phyloP scores from a whole-genome alignment of 2,888 invertebrate genomes.

The Gortyna flavago region DNA sequence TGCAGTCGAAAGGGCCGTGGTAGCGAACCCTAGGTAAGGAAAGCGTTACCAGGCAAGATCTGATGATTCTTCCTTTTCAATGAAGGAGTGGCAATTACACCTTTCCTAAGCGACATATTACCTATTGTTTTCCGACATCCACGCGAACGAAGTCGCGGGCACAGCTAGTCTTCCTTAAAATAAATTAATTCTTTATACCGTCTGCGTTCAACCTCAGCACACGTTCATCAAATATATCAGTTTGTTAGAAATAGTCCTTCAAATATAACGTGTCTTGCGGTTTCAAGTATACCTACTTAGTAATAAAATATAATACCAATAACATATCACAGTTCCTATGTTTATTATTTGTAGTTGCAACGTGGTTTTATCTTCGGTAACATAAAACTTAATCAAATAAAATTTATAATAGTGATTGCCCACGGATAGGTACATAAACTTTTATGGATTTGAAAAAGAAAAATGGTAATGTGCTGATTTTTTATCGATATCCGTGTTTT shows the following conservation, averaged over 20 bases:
- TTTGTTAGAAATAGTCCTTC: slow-evolving; percentile 55
- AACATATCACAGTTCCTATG: slow-evolving; percentile 17
- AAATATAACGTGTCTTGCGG: slow-evolving; percentile 62
- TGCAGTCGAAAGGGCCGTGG: too few species aligned
- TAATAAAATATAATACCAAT: slow-evolving; percentile 47
- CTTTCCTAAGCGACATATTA: too few species aligned
- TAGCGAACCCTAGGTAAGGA: too few species aligned
- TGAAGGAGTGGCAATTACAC: too few species aligned
- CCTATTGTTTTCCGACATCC: too few species aligned
- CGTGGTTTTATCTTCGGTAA: slow-evolving; percentile 24
- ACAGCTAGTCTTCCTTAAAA: slow-evolving; percentile 59
- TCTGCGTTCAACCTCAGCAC: slow-evolving; percentile 40
- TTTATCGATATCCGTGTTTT: too few species aligned
- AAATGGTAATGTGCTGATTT: slow-evolving; percentile 51
- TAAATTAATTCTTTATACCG: slow-evolving; percentile 39
- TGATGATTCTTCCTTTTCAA: too few species aligned
- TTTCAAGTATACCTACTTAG: slow-evolving; percentile 26
- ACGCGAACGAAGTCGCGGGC: too few species aligned
- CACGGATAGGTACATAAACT: slow-evolving; percentile 29
- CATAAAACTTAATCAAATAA: slow-evolving; percentile 46
- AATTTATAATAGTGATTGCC: slow-evolving; percentile 46
- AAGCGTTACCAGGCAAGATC: too few species aligned
- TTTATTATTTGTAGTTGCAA: slow-evolving; percentile 31
- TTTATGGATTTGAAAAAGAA: slow-evolving; percentile 58
- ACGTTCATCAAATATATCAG: slow-evolving; percentile 42